Conservation (phyloP, 1,140 invertebrate species). For the Solenopsis invicta region DNA sequence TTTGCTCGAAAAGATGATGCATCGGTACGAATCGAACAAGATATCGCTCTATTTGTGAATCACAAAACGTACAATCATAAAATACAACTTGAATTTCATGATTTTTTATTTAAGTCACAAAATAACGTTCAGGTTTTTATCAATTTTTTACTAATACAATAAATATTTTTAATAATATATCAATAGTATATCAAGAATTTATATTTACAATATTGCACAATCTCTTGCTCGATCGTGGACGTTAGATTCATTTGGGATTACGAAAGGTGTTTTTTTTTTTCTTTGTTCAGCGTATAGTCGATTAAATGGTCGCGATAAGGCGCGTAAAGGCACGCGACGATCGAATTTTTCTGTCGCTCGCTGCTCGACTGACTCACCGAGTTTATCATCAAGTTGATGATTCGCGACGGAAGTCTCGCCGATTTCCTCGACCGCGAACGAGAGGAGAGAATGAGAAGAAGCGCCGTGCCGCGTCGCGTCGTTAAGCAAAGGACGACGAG, state of each 20-base stretch:
- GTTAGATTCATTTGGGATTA: not conserved
- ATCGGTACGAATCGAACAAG: not conserved
- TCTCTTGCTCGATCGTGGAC: too few species aligned
- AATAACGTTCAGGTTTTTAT: not conserved
- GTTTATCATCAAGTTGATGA: conserved; percentile 19
- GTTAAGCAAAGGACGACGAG: not conserved
- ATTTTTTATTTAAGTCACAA: not conserved
- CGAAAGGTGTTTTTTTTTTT: not conserved
- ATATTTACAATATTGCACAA: too few species aligned
- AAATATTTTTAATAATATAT: too few species aligned
- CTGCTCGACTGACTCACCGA: conserved; percentile 4
- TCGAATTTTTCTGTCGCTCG: not conserved
- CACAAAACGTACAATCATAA: not conserved
- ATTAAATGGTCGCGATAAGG: not conserved
- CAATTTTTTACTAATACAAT: too few species aligned
- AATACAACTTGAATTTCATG: not conserved
- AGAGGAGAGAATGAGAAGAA: conserved; percentile 28
- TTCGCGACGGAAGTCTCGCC: conserved; percentile 52
- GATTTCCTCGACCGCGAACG: conserved; percentile 57
- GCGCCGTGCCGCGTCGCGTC: not conserved
- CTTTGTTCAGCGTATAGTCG: not conserved
- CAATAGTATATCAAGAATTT: too few species aligned
- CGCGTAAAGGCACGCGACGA: not conserved
- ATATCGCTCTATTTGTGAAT: not conserved
- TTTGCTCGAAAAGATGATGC: not conserved